A percentile compares a stretch with the other conserved stretches of the same genome.
Evolutionary conservation across 2,113 vertebrate genomes (phyloP).

Genomic region (Gavia stellata): DNA sequence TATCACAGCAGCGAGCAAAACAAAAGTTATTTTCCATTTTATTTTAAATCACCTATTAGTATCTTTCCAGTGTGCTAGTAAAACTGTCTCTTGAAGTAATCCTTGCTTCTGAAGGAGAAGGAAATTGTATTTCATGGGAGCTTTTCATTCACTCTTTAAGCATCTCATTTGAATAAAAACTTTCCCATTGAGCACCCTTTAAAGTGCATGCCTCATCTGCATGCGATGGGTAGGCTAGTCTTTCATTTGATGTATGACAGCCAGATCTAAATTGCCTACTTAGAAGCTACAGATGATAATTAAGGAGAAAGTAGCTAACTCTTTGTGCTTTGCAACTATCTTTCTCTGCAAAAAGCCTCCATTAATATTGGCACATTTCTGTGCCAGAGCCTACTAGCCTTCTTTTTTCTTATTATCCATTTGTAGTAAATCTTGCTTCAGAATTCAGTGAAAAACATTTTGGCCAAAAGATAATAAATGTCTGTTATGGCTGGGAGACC

Average conservation of each 20-base stretch:
- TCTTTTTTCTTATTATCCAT: background rate
- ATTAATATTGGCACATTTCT: background rate
- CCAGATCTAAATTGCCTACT: slow-evolving; percentile 28
- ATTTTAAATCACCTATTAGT: background rate
- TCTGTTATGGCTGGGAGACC: background rate
- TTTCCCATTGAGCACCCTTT: background rate
- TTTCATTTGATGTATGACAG: slow-evolving; percentile 12
- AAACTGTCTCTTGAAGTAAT: slow-evolving; percentile 3
- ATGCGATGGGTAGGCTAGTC: background rate
- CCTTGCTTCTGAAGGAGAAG: background rate
- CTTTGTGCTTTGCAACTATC: background rate
- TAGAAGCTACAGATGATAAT: slow-evolving; percentile 20
- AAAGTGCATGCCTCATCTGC: background rate
- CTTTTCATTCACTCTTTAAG: background rate
- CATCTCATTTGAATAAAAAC: slow-evolving; percentile 6
- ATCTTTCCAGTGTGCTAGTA: background rate
- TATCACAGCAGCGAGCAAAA: background rate
- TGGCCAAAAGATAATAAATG: background rate
- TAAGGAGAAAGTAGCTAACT: background rate
- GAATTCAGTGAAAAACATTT: background rate
- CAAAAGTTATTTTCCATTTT: background rate
- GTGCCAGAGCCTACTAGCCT: background rate
- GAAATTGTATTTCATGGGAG: slow-evolving; percentile 19
- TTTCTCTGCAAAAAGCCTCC: background rate
- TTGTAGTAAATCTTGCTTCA: background rate